Evolutionary conservation across 2,113 vertebrate species (phyloP), one percentile per base, ranked within the genome.

Genomic region (Nannospalax galili): DNA sequence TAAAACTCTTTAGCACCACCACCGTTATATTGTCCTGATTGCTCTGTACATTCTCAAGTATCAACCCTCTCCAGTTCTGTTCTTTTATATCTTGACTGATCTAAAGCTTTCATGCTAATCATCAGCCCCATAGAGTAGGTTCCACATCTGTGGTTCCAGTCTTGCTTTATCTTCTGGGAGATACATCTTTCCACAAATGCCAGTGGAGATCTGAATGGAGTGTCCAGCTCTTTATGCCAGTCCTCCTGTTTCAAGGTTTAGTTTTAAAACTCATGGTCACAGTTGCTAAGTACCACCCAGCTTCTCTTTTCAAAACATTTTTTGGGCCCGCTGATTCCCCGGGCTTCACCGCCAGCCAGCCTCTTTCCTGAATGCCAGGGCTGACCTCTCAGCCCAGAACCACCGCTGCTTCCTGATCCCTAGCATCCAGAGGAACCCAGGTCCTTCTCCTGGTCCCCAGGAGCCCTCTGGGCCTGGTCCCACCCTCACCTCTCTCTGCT

Each of bases 161-260:
- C 35, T 42, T 7, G 7, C 64, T 72, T 75, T 69, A 64, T 24
- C 30, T 48, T 20, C 14, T 15, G 37, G 22, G 35, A 14, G 9
- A n/a, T n/a, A n/a, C n/a, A n/a, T n/a, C n/a, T n/a, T 40, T 73
- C 2, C 8, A 26, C 8, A 0, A 1, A 37, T 56, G 56, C 30
- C 8, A 8, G 22, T 22, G 64, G 60, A 42, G 5, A 7, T 28
- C n/a, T 7, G 0, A 28, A 24, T 75, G 42, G 2, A n/a, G 69
- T 6, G 1, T 62, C 35, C 1, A 14, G 7, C 67, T 42, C 72
- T 58, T 80, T 74, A 67, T 52, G 48, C 48, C 3, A 11, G 8
- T 17, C 17, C 60, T 42, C 26, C 16, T 8, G 7, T 28, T 58
- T 70, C 52, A 45, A 28, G 32, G 12, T 52, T n/a, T 12, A 64